A percentile compares a stretch with the other conserved stretches of the same genome.
Conservation (phyloP, 2,797 vertebrate genomes). For the Saxicola maurus region DNA sequence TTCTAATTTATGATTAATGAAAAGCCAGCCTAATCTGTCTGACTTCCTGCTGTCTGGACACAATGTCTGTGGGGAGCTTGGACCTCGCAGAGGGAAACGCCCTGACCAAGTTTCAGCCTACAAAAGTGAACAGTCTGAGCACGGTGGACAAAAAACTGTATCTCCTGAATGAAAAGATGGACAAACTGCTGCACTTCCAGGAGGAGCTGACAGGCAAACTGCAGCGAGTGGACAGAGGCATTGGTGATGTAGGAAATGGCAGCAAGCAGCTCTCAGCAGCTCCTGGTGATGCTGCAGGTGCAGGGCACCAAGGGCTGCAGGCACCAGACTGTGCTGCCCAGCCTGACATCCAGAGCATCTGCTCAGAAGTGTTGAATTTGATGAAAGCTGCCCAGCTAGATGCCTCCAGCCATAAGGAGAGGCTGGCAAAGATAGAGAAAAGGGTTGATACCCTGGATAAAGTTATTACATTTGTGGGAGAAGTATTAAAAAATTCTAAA, state of each 20-base stretch:
- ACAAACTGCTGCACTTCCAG: constrained; percentile 76
- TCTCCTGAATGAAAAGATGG: constrained; percentile 77
- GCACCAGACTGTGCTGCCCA: background rate
- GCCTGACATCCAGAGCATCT: constrained; percentile 30
- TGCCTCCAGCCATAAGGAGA: constrained; percentile 70
- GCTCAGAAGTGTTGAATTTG: constrained; percentile 74
- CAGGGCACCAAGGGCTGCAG: background rate
- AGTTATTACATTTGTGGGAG: constrained; percentile 73
- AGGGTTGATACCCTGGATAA: constrained; percentile 77
- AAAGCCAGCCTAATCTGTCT: constrained; percentile 41
- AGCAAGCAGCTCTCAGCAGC: constrained; percentile 52
- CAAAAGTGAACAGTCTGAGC: constrained; percentile 57
- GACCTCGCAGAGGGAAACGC: constrained; percentile 50
- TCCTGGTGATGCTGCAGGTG: background rate
- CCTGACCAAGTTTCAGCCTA: constrained; percentile 32
- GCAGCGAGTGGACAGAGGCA: constrained; percentile 67
- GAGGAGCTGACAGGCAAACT: constrained; percentile 76
- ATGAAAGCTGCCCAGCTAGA: constrained; percentile 73
- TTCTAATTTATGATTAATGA: constrained; percentile 48
- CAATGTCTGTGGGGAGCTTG: constrained; percentile 75
- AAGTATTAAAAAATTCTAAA: constrained; percentile 80
- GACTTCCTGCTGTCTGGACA: constrained; percentile 58
- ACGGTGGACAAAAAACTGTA: constrained; percentile 77
- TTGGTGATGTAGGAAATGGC: constrained; percentile 72
- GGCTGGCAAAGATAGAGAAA: constrained; percentile 77